phyloP scores from a whole-genome alignment of 92 coral and sea anemone genomes.

The Umimayanthus kanabou region DNA sequence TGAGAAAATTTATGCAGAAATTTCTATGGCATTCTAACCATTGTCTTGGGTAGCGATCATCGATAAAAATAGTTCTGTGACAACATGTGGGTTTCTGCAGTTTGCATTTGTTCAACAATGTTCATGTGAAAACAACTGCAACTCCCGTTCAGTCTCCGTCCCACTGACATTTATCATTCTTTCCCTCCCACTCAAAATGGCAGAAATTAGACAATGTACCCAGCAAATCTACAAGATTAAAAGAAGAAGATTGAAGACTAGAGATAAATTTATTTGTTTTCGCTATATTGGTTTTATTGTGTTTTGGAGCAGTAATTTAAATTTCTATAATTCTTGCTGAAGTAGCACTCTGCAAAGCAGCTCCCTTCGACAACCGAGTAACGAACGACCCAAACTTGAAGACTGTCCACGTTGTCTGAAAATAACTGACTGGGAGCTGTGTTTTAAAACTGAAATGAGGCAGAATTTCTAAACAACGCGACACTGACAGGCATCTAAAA shows the following conservation, averaged over 20 bases:
- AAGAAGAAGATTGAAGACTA: too few relatives aligned
- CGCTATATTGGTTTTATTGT: background rate
- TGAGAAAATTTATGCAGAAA: constrained; percentile 6
- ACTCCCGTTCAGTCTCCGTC: background rate
- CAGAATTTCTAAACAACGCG: too few relatives aligned
- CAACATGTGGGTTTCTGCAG: constrained; percentile 3
- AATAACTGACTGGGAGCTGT: background rate
- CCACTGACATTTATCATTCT: background rate
- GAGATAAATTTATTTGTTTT: background rate
- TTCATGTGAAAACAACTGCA: background rate
- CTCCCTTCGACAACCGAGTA: background rate
- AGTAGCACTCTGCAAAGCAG: background rate
- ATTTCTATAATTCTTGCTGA: background rate
- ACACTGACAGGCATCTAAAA: too few relatives aligned
- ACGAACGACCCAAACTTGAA: background rate
- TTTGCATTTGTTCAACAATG: background rate
- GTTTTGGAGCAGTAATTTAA: background rate
- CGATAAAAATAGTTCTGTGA: constrained; percentile 29
- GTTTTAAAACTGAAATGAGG: background rate
- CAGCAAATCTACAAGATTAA: background rate
- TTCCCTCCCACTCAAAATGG: background rate
- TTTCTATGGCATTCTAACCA: constrained; percentile 35
- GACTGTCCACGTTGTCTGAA: background rate
- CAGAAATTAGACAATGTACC: background rate
- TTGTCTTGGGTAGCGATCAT: constrained; percentile 26